Base-by-base conservation (phyloP, 1,140 invertebrate genomes). In the Elymnias hypermnestra region DNA sequence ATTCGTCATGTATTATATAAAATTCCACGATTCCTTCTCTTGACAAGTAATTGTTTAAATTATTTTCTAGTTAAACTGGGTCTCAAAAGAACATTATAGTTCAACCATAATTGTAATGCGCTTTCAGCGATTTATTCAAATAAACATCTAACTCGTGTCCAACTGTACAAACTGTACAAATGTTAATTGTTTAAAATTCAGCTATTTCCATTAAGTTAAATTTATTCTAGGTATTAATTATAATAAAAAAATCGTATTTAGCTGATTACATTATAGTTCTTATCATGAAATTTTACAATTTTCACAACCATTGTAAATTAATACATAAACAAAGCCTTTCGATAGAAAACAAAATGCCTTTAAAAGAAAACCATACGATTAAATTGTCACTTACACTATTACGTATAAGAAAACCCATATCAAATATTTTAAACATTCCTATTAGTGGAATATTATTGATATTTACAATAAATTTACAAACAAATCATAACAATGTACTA, bases 381-480 rank as follows among this genome's bases (percentile, higher is more conserved):
- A 10, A 28, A 10, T 1, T 33, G 29, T 33, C 6, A 23, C 21
- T 6, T 41, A 41, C 21, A 10, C 28, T 38, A 40, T 52, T 52
- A 52, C 42, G 49, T 52, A 53, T 47, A 19, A 41, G 9, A 41
- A 40, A 52, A 17, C 12, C 26, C 23, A 28, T 29, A 31, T 23
- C 13, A 8, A 48, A 8, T 40, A 43, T 57, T 62, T 37, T 56
- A n/a, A n/a, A n/a, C n/a, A n/a, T n/a, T n/a, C n/a, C 39, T 62
- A 59, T 26, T 58, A 23, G 26, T 44, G 48, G 25, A 40, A 40
- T 44, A 55, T 53, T 46, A 57, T 49, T 68, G 40, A 44, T 74
- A 75, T 75, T 71, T 75, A 75, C 69, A 75, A 44, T 62, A 43
- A 63, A 67, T 70, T 65, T 78, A 75, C 70, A 75, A 73, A 73